A percentile compares a stretch with the other conserved stretches of the same genome.
phyloP scores from a whole-genome alignment of 2,888 invertebrate genomes.

The Ariolimax columbianus region DNA sequence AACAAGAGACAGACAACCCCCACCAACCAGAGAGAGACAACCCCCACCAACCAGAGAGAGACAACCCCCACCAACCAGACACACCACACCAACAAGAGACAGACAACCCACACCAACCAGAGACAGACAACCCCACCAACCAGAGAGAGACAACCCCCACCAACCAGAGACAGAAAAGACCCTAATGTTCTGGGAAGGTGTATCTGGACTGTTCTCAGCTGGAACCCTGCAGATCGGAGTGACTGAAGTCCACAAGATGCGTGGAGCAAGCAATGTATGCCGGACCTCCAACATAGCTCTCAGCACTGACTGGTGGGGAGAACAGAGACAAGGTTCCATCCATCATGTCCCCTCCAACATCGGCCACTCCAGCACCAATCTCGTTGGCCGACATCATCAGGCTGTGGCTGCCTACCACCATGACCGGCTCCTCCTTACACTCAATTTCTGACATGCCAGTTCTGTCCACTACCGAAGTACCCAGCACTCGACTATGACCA shows the following conservation, averaged over 20 bases:
- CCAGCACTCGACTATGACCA: neutral
- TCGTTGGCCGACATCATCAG: conserved; percentile 32
- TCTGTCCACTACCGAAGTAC: neutral
- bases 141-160: too few species aligned
- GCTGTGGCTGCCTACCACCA: conserved; percentile 53
- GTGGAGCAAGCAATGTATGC: conserved; percentile 57
- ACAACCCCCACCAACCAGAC: too few species aligned
- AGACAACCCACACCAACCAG: too few species aligned
- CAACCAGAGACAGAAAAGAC: too few species aligned
- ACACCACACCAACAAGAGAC: too few species aligned
- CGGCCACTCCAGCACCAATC: conserved; percentile 5
- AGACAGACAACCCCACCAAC: too few species aligned
- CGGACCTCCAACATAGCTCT: conserved; percentile 49
- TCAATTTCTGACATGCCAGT: conserved; percentile 26
- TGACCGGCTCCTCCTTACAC: conserved; percentile 51
- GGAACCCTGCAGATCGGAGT: conserved; percentile 28
- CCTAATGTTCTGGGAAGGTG: too few species aligned
- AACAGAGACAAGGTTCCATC: conserved; percentile 37
- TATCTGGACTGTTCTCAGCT: neutral
- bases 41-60: too few species aligned
- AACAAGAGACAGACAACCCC: too few species aligned
- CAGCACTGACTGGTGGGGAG: conserved; percentile 22
- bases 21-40: too few species aligned
- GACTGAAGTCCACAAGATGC: conserved; percentile 61
- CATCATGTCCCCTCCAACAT: conserved; percentile 40